These are phyloP conservation scores for Meiosimyza platycephala DNA, from an alignment of 2,888 invertebrate species.

Conservation along the genomic window DNA sequence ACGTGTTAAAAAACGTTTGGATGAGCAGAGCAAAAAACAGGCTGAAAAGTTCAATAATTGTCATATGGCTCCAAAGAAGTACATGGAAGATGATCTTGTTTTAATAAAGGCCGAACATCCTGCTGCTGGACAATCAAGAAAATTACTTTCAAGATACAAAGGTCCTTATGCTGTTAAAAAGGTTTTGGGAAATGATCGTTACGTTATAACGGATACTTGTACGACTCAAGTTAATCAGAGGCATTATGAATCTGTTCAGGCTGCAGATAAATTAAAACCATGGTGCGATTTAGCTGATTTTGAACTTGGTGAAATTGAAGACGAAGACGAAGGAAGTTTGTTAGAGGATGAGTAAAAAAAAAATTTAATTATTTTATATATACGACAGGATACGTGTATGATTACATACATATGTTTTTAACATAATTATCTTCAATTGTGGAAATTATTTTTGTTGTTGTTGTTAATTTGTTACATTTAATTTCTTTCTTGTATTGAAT, in stretches of 20 bases:
- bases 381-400: neutral
- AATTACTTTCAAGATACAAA: conserved; percentile 27
- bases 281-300: conserved; percentile 27
- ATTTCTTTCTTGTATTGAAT: too few species aligned
- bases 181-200: conserved; percentile 25
- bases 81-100: conserved; percentile 30
- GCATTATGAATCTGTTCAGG: conserved; percentile 26
- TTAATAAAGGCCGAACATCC: conserved; percentile 28
- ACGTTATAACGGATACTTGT: conserved; percentile 22
- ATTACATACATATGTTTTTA: too few species aligned
- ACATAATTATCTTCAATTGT: too few species aligned
- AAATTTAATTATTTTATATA: too few species aligned
- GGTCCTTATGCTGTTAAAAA: conserved; percentile 28
- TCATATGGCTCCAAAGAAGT: conserved; percentile 18
- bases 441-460: too few species aligned
- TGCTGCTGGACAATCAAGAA: conserved; percentile 25
- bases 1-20: conserved; percentile 20
- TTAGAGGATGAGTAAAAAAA: too few species aligned
- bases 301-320: neutral
- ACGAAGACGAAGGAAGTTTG: neutral
- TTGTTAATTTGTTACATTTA: too few species aligned
- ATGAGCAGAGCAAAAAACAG: conserved; percentile 21
- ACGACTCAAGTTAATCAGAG: conserved; percentile 34
- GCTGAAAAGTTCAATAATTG: conserved; percentile 32
- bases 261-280: conserved; percentile 36